These are phyloP conservation scores for Oophaga pumilio DNA, from an alignment of 2,113 vertebrate genomes.

Conservation along the genomic window DNA sequence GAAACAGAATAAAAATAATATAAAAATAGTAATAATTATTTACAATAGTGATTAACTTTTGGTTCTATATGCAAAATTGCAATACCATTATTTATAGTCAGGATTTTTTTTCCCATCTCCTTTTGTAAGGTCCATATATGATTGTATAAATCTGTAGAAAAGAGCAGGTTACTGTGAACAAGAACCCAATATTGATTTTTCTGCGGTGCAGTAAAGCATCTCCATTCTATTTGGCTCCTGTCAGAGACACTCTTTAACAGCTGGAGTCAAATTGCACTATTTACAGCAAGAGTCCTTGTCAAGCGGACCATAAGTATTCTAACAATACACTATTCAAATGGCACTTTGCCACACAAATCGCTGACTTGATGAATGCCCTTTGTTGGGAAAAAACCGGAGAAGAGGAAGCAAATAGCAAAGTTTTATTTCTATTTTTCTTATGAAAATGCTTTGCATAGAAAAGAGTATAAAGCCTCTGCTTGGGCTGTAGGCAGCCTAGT, in stretches of 20 bases:
- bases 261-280: conserved; percentile 99
- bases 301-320: conserved; percentile 84
- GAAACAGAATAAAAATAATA: conserved; percentile 15
- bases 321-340: conserved; percentile 84
- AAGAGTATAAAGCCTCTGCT: conserved; percentile 61
- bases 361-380: conserved; percentile 77
- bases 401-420: conserved; percentile 71
- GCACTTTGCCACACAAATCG: conserved; percentile 82
- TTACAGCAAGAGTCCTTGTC: conserved; percentile 91
- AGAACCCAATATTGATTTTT: conserved; percentile 94
- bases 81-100: conserved; percentile 29
- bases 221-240: conserved; percentile 91
- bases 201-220: conserved; percentile 85
- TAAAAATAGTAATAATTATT: conserved; percentile 1
- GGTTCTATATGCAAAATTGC: conserved; percentile 15
- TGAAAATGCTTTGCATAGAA: conserved; percentile 71
- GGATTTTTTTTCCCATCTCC: conserved; percentile 26
- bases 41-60: neutral
- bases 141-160: conserved; percentile 76
- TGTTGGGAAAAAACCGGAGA: conserved; percentile 61
- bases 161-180: conserved; percentile 88
- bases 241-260: conserved; percentile 97
- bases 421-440: conserved; percentile 75
- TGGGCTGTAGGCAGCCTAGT: neutral
- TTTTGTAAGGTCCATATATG: conserved; percentile 68